These are phyloP conservation scores for Torymus texanus DNA, from an alignment of 2,888 invertebrate genomes.

Conservation along the genomic window DNA sequence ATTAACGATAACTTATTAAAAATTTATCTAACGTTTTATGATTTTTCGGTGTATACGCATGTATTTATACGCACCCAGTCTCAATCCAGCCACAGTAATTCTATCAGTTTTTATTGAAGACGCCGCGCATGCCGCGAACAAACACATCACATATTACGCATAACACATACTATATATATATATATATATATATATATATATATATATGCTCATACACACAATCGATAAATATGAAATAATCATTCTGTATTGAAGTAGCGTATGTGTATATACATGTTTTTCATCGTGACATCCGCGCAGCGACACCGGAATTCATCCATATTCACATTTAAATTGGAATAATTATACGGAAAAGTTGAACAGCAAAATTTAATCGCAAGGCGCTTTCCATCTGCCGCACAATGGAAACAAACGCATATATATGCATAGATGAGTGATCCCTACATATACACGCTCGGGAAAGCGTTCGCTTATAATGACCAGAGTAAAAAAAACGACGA, in stretches of 20 bases:
- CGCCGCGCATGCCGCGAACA: too few species aligned
- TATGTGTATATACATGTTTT: not conserved
- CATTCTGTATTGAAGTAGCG: too few species aligned
- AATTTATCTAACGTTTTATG: not conserved
- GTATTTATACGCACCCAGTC: not conserved
- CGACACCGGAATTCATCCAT: conserved; percentile 8
- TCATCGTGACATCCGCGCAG: not conserved
- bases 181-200: too few species aligned
- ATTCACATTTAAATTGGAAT: conserved; percentile 17
- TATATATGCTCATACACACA: too few species aligned
- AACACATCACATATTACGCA: too few species aligned
- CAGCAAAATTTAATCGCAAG: not conserved
- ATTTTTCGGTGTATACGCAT: too few species aligned
- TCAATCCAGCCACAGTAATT: not conserved
- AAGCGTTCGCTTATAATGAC: too few species aligned
- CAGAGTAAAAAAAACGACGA: too few species aligned
- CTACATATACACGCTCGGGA: not conserved
- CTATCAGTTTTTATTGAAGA: too few species aligned
- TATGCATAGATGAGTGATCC: not conserved
- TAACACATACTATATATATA: too few species aligned
- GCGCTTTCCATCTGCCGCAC: not conserved
- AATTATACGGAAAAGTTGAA: conserved; percentile 25
- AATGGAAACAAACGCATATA: not conserved
- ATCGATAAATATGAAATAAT: too few species aligned
- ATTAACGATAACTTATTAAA: conserved; percentile 5